Evolutionary conservation across 1,140 invertebrate genomes (phyloP).

Genomic region (Philopotamus ludificatus): DNA sequence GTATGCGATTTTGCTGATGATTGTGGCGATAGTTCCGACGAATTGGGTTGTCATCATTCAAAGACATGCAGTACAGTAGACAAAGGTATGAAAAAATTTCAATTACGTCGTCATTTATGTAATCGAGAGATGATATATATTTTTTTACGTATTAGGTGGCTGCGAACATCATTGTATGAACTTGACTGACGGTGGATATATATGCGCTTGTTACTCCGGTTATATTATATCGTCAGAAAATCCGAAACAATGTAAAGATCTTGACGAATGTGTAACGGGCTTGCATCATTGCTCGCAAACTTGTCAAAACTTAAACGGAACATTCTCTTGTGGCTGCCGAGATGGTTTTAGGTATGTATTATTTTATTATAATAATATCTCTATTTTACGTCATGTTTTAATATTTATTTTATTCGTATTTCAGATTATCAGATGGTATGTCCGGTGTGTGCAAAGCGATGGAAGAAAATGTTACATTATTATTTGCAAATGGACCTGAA

Average conservation of each 20-base stretch:
- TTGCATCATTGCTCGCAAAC: constrained; percentile 88
- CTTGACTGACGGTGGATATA: constrained; percentile 78
- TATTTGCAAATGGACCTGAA: constrained; percentile 82
- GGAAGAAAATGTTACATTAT: constrained; percentile 63
- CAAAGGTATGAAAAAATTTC: constrained; percentile 49
- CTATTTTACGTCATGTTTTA: background rate
- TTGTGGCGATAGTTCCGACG: constrained; percentile 84
- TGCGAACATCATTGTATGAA: constrained; percentile 92
- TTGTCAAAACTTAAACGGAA: constrained; percentile 90
- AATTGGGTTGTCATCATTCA: constrained; percentile 82
- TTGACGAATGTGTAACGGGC: constrained; percentile 86
- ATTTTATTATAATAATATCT: background rate
- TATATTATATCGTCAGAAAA: constrained; percentile 77
- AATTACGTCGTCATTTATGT: background rate
- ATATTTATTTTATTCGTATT: constrained; percentile 29
- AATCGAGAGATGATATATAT: background rate
- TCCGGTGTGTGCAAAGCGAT: constrained; percentile 79
- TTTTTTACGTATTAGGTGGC: constrained; percentile 62
- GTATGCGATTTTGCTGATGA: constrained; percentile 84
- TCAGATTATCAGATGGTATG: constrained; percentile 64
- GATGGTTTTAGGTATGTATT: constrained; percentile 68
- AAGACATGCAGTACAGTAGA: constrained; percentile 69
- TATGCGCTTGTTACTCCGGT: constrained; percentile 84
- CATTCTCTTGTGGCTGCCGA: constrained; percentile 83
- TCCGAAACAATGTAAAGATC: constrained; percentile 77